Conservation (phyloP, 2,888 invertebrate species). For the Caenorhabditis panamensis region DNA sequence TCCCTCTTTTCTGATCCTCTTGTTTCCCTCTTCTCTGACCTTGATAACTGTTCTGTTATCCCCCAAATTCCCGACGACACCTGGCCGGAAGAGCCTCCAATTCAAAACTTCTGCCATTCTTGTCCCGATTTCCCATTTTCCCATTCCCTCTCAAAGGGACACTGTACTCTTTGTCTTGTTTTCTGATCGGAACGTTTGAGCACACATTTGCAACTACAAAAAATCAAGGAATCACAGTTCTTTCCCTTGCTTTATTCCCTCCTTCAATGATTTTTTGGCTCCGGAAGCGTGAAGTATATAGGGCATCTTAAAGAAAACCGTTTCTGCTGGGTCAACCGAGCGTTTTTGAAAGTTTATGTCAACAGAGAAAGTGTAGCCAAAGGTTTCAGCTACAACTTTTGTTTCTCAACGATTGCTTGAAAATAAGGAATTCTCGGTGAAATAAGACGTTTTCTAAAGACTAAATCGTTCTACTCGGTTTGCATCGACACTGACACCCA, state of each 20-base stretch:
- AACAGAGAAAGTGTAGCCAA: no score
- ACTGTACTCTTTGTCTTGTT: not conserved
- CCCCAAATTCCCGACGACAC: conserved; percentile 2
- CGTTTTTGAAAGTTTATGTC: no score
- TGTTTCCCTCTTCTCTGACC: not conserved
- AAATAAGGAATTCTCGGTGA: no score
- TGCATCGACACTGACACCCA: no score
- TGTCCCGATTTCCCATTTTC: conserved; percentile 1
- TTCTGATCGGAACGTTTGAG: conserved; percentile 8
- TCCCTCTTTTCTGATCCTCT: not conserved
- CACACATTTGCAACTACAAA: not conserved
- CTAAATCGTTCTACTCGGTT: no score
- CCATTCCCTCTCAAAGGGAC: conserved; percentile 2
- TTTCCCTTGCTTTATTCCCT: not conserved
- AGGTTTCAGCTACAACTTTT: no score
- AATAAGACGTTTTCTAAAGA: no score
- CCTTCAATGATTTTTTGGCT: not conserved
- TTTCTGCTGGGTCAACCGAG: no score
- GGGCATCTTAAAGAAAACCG: no score
- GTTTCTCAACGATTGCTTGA: no score
- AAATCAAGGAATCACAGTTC: conserved; percentile 14
- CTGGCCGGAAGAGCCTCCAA: not conserved
- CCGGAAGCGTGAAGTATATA: no score
- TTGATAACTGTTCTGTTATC: conserved; percentile 1
- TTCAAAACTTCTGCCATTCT: conserved; percentile 3